Base-by-base conservation (phyloP, 2,888 invertebrate genomes). In the Schrankia costaestrigalis region DNA sequence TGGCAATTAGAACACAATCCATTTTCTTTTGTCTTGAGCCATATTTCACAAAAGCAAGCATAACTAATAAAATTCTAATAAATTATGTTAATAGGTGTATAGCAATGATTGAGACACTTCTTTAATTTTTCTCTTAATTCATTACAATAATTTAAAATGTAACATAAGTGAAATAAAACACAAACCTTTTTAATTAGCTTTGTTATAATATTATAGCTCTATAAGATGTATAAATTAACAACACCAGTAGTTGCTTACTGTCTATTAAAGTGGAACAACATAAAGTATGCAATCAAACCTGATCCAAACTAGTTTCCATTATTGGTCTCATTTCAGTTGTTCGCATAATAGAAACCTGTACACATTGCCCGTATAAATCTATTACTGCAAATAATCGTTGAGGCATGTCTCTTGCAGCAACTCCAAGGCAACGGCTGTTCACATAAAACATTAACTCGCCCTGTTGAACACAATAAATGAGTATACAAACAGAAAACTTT, bases 351-450 rank as follows among this genome's bases (percentile, higher is more conserved):
- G 85, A 91, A 10, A 97, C 97, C 85, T 97, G 97, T 7, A 96
- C 96, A 80, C 97, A 98, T 71, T 96, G 96, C 0, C 97, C 97
- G 64, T 97, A 97, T 46, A 98, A 85, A 89, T 98, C 97, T 26
- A 98, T 93, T n/a, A 98, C 96, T 10, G 97, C 97, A 87, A 94
- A 98, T 36, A 98, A 90, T 36, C 90, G 89, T 11, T 89, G 67
- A 0, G 97, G 97, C 51, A 97, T 84, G 53, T 93, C 93, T 52
- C 89, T 90, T 0, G 94, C 95, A 2, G 97, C 97, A 19, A 95
- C 90, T 0, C 97, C 97, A 73, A 97, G 95, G 11, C 96, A 94
- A 54, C 93, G 91, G 1, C 96, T 96, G 76, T 97, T 97, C 10
- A 97, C 90, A 71, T 93, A 97, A 77, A 97, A 97, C 64, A 96